Evolutionary conservation across 1,140 invertebrate species (phyloP).

Genomic region (Hyles euphorbiae): DNA sequence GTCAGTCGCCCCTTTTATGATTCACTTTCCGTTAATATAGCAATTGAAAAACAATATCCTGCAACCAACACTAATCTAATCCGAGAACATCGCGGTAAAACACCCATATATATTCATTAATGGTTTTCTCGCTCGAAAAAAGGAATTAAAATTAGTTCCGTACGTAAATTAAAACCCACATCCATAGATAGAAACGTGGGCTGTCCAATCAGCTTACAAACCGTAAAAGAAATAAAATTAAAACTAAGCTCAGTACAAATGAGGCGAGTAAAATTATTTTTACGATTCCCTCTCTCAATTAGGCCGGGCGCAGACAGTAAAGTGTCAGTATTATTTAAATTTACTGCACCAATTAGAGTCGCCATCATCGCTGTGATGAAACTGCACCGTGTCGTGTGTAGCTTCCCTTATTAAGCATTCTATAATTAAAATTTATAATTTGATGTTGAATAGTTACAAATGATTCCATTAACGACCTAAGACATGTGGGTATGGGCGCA

Average conservation of each 20-base stretch:
- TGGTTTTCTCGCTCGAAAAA: slow-evolving; percentile 17
- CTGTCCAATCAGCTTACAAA: slow-evolving; percentile 50
- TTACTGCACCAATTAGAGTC: slow-evolving; percentile 71
- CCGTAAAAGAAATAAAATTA: slow-evolving; percentile 64
- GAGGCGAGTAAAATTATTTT: slow-evolving; percentile 72
- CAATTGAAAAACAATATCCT: neutral
- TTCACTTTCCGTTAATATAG: neutral
- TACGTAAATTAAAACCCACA: slow-evolving; percentile 47
- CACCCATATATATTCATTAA: slow-evolving; percentile 15
- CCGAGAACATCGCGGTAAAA: slow-evolving; percentile 14
- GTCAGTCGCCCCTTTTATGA: too few relatives aligned
- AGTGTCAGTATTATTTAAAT: slow-evolving; percentile 73
- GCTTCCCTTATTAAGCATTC: slow-evolving; percentile 71
- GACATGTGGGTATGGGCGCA: slow-evolving; percentile 10
- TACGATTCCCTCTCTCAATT: slow-evolving; percentile 72
- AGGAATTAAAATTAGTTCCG: slow-evolving; percentile 30
- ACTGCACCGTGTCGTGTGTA: slow-evolving; percentile 57
- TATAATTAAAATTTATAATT: slow-evolving; percentile 71
- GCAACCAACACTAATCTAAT: slow-evolving; percentile 15
- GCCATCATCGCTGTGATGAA: slow-evolving; percentile 66
- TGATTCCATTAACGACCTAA: slow-evolving; percentile 21
- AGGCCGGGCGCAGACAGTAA: slow-evolving; percentile 58
- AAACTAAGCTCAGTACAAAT: slow-evolving; percentile 65
- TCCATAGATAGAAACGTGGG: slow-evolving; percentile 28
- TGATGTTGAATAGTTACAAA: slow-evolving; percentile 36